Conservation (phyloP, 2,797 vertebrate species). For the Paratrypauchen microcephalus region DNA sequence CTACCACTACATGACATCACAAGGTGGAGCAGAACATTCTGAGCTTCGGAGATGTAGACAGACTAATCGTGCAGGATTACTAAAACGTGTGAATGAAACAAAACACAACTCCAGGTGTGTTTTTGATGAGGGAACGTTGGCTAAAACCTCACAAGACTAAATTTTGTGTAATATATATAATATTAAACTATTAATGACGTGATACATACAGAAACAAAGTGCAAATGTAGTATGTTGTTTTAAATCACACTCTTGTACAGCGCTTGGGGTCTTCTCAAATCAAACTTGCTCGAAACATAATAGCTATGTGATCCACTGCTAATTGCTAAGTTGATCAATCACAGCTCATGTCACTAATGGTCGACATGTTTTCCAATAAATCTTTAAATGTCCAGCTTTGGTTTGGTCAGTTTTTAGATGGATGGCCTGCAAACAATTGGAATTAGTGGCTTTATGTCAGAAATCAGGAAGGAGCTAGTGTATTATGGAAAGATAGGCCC, state of each 20-base stretch:
- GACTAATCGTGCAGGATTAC: too few relatives aligned
- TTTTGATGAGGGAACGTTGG: too few relatives aligned
- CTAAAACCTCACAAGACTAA: too few relatives aligned
- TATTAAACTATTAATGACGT: too few relatives aligned
- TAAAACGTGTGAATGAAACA: too few relatives aligned
- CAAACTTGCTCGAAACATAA: slow-evolving; percentile 9
- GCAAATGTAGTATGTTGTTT: too few relatives aligned
- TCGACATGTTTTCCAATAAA: slow-evolving; percentile 44
- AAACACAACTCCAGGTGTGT: too few relatives aligned
- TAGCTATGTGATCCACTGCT: slow-evolving; percentile 35
- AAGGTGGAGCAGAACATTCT: too few relatives aligned
- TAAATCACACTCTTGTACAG: neutral
- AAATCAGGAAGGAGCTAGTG: neutral
- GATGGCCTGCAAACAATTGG: slow-evolving; percentile 17
- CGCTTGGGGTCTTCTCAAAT: neutral
- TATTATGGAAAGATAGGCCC: neutral
- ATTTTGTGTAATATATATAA: too few relatives aligned
- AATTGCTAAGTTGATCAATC: slow-evolving; percentile 56
- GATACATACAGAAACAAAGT: too few relatives aligned
- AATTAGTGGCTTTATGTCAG: neutral
- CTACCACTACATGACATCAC: too few relatives aligned
- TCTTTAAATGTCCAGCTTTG: slow-evolving; percentile 19
- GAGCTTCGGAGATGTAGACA: too few relatives aligned
- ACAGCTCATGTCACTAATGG: slow-evolving; percentile 47
- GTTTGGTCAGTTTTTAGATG: slow-evolving; percentile 27